Evolutionary conservation across 2,797 vertebrate species (phyloP).

Genomic region (Hyperoplus lanceolatus): DNA sequence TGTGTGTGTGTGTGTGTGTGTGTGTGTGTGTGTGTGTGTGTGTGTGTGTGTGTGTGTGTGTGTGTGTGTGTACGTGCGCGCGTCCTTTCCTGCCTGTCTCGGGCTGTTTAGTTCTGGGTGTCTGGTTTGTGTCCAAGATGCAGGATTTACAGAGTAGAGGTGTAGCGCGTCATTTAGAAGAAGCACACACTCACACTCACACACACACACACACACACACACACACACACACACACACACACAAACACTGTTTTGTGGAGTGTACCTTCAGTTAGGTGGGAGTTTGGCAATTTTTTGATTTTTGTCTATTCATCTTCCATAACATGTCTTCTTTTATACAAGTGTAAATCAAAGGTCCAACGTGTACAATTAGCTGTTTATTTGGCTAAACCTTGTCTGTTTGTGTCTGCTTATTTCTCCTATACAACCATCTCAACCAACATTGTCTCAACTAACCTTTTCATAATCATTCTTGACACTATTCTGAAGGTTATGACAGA

Average conservation of each 20-base stretch:
- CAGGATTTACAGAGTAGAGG: constrained; percentile 69
- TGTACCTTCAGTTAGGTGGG: no score
- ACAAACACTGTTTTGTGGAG: neutral
- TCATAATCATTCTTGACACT: no score
- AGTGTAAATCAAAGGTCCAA: no score
- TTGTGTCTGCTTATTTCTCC: no score
- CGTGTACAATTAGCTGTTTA: no score
- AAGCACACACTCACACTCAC: neutral
- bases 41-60: constrained; percentile 2
- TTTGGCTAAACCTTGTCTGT: no score
- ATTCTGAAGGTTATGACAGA: no score
- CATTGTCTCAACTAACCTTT: no score
- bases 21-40: constrained; percentile 7
- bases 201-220: constrained; percentile 41
- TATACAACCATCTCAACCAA: no score
- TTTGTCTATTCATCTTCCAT: no score
- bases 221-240: constrained; percentile 11
- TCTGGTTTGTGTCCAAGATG: constrained; percentile 74
- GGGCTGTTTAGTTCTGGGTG: constrained; percentile 5
- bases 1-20: constrained; percentile 1
- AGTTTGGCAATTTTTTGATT: no score
- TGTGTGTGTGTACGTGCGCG: neutral
- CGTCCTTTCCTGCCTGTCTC: constrained; percentile 22
- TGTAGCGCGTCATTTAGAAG: constrained; percentile 51
- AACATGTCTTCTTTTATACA: no score